Evolutionary conservation across 2,113 vertebrate genomes (phyloP).

Genomic region (Lanius collurio): DNA sequence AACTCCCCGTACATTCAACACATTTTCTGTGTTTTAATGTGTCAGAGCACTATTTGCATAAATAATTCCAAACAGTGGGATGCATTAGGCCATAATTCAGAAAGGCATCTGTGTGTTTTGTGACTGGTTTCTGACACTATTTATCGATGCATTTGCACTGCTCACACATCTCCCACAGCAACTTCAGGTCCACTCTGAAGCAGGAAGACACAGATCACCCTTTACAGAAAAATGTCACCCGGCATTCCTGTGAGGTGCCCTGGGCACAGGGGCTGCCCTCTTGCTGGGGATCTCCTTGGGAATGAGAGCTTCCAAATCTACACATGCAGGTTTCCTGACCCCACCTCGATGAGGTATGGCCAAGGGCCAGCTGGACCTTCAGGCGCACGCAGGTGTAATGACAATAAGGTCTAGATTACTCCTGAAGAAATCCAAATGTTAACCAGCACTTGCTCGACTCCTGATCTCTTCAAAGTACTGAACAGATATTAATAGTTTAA

Average conservation of each 20-base stretch:
- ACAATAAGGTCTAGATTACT: neutral
- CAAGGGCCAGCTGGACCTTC: neutral
- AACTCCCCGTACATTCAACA: neutral
- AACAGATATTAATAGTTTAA: slow-evolving; percentile 65
- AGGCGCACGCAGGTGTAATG: neutral
- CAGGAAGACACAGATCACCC: neutral
- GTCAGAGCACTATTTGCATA: neutral
- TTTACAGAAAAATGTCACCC: neutral
- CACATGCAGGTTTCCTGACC: neutral
- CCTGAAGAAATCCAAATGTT: neutral
- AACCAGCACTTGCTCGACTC: neutral
- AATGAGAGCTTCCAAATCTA: neutral
- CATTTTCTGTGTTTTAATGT: neutral
- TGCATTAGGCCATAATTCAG: neutral
- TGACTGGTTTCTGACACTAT: neutral
- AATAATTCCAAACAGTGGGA: neutral
- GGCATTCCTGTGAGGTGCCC: neutral
- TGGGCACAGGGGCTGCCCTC: neutral
- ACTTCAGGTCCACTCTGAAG: neutral
- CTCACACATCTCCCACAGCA: neutral
- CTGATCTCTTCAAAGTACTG: slow-evolving; percentile 39
- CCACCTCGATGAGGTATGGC: neutral
- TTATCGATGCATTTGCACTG: neutral
- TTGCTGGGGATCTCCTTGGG: neutral
- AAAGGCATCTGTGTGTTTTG: neutral